phyloP scores from a whole-genome alignment of 2,888 invertebrate species.

The Rhynchonema sp. region DNA sequence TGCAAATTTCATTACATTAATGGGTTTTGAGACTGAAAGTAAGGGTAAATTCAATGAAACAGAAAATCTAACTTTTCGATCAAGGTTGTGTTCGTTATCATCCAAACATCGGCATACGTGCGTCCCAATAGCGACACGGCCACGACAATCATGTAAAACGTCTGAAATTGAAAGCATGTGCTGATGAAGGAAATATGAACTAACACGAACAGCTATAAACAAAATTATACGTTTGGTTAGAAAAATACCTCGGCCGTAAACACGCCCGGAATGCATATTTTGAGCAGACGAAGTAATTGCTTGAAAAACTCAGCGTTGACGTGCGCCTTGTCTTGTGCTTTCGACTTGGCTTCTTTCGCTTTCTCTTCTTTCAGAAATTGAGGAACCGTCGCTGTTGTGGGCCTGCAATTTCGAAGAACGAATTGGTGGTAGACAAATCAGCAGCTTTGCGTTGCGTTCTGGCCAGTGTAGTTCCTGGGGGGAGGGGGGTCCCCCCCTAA shows the following conservation, averaged over 20 bases:
- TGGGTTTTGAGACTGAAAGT: neutral
- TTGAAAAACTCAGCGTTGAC: constrained; percentile 27
- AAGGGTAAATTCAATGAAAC: neutral
- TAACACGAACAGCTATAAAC: neutral
- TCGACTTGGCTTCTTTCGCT: neutral
- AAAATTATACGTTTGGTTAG: neutral
- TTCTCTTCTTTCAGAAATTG: neutral
- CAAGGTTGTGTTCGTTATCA: constrained; percentile 78
- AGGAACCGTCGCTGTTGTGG: neutral
- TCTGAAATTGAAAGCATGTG: neutral
- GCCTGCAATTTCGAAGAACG: too few species aligned
- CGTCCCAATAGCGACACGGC: constrained; percentile 62
- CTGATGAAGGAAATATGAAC: too few species aligned
- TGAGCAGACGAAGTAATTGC: constrained; percentile 13
- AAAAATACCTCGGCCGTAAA: constrained; percentile 14
- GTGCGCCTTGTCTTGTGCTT: constrained; percentile 23
- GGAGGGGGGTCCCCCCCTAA: too few species aligned
- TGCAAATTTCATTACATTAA: too few species aligned
- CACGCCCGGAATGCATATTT: constrained; percentile 18
- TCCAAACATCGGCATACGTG: constrained; percentile 87
- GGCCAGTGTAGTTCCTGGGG: too few species aligned
- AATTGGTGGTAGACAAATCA: too few species aligned
- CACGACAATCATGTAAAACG: constrained; percentile 29
- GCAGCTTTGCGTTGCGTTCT: too few species aligned
- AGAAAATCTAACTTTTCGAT: constrained; percentile 51